Conservation (phyloP, 2,113 vertebrate species). For the Gavialis gangeticus region DNA sequence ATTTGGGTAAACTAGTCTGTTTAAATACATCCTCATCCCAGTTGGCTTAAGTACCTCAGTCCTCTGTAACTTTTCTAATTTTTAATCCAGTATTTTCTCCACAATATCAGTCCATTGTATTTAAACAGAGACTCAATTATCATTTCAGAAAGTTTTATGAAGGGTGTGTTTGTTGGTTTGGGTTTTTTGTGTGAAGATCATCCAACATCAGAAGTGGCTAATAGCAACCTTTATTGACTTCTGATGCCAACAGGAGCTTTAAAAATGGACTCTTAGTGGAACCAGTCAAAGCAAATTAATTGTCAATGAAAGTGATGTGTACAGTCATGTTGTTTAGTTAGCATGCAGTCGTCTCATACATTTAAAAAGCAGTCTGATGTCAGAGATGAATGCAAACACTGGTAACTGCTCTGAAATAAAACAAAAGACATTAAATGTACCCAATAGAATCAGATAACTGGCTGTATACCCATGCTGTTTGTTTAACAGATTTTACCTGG, state of each 20-base stretch:
- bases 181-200: too few species aligned
- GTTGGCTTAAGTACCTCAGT: not conserved
- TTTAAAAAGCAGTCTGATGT: not conserved
- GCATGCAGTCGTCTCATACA: too few species aligned
- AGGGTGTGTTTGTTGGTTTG: too few species aligned
- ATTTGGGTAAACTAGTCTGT: not conserved
- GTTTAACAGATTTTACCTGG: not conserved
- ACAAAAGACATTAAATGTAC: not conserved
- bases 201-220: not conserved
- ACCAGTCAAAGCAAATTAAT: not conserved
- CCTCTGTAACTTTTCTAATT: not conserved
- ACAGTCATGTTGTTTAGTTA: not conserved
- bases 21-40: not conserved
- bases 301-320: not conserved
- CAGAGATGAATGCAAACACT: not conserved
- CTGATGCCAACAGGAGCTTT: not conserved
- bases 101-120: not conserved
- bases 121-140: not conserved
- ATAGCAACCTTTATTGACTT: not conserved
- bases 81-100: not conserved
- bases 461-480: not conserved
- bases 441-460: not conserved
- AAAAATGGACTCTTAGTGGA: not conserved
- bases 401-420: not conserved
- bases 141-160: too few species aligned